phyloP scores from a whole-genome alignment of 2,888 invertebrate species.

The Luffia ferchaultella region DNA sequence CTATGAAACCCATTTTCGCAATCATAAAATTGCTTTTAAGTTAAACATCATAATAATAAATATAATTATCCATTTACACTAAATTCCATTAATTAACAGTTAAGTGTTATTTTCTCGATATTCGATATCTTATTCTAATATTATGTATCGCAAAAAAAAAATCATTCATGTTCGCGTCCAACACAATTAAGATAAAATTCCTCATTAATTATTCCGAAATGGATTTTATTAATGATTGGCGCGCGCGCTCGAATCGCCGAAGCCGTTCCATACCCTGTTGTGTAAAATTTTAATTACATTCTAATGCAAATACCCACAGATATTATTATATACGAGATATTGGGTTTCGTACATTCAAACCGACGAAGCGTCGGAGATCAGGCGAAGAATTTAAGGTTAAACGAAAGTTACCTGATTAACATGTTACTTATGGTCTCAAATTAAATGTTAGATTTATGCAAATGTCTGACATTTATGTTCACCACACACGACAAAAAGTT shows the following conservation, averaged over 20 bases:
- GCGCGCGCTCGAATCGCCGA: no score
- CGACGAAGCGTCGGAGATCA: slow-evolving; percentile 25
- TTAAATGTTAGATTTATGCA: slow-evolving; percentile 48
- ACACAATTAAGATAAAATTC: slow-evolving; percentile 28
- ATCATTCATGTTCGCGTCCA: slow-evolving; percentile 21
- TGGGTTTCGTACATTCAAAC: no score
- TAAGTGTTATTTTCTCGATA: no score
- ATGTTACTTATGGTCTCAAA: slow-evolving; percentile 40
- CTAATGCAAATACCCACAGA: slow-evolving; percentile 36
- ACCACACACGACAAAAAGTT: slow-evolving; percentile 46
- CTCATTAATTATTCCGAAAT: slow-evolving; percentile 27
- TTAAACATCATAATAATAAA: no score
- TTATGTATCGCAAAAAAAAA: no score
- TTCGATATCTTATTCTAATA: no score
- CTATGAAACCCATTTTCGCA: no score
- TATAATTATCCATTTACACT: no score
- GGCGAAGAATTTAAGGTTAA: slow-evolving; percentile 32
- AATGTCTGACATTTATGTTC: slow-evolving; percentile 39
- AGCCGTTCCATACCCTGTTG: no score
- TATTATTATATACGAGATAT: slow-evolving; percentile 22
- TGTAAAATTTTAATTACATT: slow-evolving; percentile 49
- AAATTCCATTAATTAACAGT: no score
- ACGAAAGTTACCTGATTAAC: slow-evolving; percentile 42
- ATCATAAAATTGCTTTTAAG: no score
- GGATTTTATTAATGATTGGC: slow-evolving; percentile 23